A percentile compares a stretch with the other conserved stretches of the same genome.
Conservation (phyloP, 2,113 vertebrate genomes). For the Fregata magnificens region DNA sequence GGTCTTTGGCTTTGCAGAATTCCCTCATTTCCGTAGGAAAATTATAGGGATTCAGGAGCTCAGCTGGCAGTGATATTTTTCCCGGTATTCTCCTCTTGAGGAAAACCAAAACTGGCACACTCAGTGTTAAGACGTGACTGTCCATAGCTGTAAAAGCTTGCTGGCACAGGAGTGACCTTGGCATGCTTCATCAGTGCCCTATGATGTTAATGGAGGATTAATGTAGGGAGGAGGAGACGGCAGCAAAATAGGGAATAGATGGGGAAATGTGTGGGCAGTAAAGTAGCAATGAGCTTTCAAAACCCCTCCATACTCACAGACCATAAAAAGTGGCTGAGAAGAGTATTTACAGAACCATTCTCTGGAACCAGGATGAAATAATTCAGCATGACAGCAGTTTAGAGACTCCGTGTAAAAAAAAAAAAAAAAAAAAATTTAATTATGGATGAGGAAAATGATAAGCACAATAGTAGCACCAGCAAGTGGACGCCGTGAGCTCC, state of each 20-base stretch:
- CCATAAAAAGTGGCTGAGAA: neutral
- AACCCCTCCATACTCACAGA: neutral
- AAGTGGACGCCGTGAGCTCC: neutral
- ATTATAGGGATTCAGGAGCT: neutral
- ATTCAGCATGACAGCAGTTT: conserved; percentile 1
- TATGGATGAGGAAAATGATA: neutral
- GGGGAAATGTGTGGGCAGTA: neutral
- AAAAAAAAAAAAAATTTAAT: neutral
- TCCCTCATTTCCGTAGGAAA: neutral
- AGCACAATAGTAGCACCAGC: neutral
- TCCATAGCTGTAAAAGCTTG: neutral
- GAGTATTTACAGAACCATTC: conserved; percentile 14
- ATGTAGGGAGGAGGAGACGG: neutral
- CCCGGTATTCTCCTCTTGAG: neutral
- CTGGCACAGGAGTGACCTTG: conserved; percentile 29
- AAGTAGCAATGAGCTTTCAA: conserved; percentile 22
- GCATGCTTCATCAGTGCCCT: neutral
- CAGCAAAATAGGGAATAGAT: neutral
- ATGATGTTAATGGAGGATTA: neutral
- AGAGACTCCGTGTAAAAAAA: neutral
- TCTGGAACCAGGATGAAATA: conserved; percentile 20
- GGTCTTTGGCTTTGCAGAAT: neutral
- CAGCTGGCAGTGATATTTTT: neutral
- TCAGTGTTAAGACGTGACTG: neutral
- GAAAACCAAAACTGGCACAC: neutral